These are phyloP conservation scores for Reticulitermes speratus DNA, from an alignment of 1,140 invertebrate species.

Conservation along the genomic window DNA sequence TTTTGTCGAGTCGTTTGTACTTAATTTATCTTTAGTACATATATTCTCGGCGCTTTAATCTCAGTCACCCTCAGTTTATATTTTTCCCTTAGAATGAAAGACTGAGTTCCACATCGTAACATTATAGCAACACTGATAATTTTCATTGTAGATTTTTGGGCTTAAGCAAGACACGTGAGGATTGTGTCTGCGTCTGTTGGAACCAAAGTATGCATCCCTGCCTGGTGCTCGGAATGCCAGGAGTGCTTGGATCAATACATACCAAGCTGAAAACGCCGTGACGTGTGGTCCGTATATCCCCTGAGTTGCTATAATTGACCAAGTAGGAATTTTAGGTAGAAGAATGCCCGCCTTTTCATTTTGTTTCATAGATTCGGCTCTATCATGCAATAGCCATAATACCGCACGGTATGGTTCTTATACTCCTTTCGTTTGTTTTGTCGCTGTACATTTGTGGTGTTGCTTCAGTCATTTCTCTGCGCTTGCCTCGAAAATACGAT, in stretches of 20 bases:
- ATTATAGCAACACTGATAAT: too few species aligned
- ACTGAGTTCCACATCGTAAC: too few species aligned
- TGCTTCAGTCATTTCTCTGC: neutral
- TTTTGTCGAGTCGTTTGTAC: too few species aligned
- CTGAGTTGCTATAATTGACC: neutral
- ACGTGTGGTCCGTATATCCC: neutral
- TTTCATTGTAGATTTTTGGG: neutral
- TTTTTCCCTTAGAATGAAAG: too few species aligned
- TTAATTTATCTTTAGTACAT: too few species aligned
- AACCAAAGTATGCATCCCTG: neutral
- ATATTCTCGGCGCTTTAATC: too few species aligned
- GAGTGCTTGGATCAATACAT: constrained; percentile 10
- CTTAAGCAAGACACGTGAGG: neutral
- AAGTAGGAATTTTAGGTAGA: neutral
- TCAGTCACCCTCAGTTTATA: too few species aligned
- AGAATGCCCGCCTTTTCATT: neutral
- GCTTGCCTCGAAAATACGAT: neutral
- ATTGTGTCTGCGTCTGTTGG: neutral
- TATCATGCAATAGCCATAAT: neutral
- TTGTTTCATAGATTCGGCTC: neutral
- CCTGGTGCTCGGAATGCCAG: neutral
- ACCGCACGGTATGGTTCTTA: neutral
- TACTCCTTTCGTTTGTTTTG: neutral
- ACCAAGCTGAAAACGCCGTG: neutral
- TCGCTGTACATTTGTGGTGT: neutral